Conservation (phyloP, 2,888 invertebrate genomes). For the Drosophila putrida region DNA sequence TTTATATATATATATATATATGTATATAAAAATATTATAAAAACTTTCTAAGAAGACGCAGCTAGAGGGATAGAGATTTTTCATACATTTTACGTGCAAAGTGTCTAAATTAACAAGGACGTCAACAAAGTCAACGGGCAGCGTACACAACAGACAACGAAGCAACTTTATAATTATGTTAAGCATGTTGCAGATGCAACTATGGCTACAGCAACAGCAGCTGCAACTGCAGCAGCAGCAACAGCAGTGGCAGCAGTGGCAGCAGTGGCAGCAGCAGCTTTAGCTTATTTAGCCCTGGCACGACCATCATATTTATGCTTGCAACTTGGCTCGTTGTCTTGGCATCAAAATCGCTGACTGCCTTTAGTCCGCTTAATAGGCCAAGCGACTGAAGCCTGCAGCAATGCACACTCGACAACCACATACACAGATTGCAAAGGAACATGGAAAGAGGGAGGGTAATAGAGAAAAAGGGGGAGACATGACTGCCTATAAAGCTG, state of each 20-base stretch:
- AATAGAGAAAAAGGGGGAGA: neutral
- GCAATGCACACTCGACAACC: conserved; percentile 39
- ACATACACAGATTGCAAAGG: conserved; percentile 8
- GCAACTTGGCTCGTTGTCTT: conserved; percentile 49
- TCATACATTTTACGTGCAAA: conserved; percentile 81
- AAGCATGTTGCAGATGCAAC: conserved; percentile 68
- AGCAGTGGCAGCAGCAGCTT: conserved; percentile 11
- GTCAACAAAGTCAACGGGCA: conserved; percentile 65
- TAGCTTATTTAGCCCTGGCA: conserved; percentile 36
- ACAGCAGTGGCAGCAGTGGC: conserved; percentile 37
- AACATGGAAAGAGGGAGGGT: neutral
- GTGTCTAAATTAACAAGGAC: conserved; percentile 82
- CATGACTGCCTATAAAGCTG: conserved; percentile 26
- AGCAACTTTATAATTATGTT: conserved; percentile 81
- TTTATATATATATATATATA: conserved; percentile 7
- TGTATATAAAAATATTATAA: conserved; percentile 11
- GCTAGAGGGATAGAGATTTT: conserved; percentile 30
- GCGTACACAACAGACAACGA: conserved; percentile 7
- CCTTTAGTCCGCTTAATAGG: conserved; percentile 70
- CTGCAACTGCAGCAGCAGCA: conserved; percentile 2
- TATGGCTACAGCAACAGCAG: conserved; percentile 6
- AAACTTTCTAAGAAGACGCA: conserved; percentile 37
- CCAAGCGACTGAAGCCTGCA: conserved; percentile 64
- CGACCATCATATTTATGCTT: conserved; percentile 30
- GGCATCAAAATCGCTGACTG: conserved; percentile 52